A percentile compares a stretch with the other conserved stretches of the same genome.
These are phyloP conservation scores for Acanthacorydalis orientalis DNA, from an alignment of 2,888 invertebrate genomes.

Conservation along the genomic window DNA sequence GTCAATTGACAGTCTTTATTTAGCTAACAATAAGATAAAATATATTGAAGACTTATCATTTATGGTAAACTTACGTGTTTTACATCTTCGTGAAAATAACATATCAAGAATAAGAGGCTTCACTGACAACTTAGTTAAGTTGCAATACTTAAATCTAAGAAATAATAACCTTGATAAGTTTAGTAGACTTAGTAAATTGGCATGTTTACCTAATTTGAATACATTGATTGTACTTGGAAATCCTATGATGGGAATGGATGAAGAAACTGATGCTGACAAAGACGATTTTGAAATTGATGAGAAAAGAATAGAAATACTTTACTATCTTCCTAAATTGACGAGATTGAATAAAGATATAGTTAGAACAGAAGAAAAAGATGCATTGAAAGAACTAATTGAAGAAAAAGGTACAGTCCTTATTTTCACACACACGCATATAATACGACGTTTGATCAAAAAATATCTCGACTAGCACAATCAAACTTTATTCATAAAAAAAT, in stretches of 20 bases:
- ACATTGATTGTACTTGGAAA: constrained; percentile 35
- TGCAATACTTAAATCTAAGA: constrained; percentile 38
- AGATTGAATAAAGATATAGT: constrained; percentile 35
- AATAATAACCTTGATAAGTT: constrained; percentile 33
- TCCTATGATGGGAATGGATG: constrained; percentile 23
- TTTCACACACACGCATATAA: no score
- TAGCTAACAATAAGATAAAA: constrained; percentile 55
- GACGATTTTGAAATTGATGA: constrained; percentile 10
- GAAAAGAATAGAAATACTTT: constrained; percentile 30
- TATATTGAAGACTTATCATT: constrained; percentile 40
- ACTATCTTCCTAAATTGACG: constrained; percentile 33
- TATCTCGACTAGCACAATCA: no score
- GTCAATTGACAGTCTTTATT: constrained; percentile 50
- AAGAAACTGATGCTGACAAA: constrained; percentile 12
- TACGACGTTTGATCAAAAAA: no score
- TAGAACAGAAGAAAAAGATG: constrained; percentile 32
- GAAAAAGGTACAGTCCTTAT: constrained; percentile 13
- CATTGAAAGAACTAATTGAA: constrained; percentile 15
- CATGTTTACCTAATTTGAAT: constrained; percentile 29
- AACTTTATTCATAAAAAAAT: no score
- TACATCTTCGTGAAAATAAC: constrained; percentile 58
- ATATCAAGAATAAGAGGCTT: constrained; percentile 36
- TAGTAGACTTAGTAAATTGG: constrained; percentile 35
- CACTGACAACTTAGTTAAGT: constrained; percentile 22
- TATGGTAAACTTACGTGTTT: constrained; percentile 40